Base-by-base conservation (phyloP, 2,888 invertebrate genomes). In the Caradrina kadenii region DNA sequence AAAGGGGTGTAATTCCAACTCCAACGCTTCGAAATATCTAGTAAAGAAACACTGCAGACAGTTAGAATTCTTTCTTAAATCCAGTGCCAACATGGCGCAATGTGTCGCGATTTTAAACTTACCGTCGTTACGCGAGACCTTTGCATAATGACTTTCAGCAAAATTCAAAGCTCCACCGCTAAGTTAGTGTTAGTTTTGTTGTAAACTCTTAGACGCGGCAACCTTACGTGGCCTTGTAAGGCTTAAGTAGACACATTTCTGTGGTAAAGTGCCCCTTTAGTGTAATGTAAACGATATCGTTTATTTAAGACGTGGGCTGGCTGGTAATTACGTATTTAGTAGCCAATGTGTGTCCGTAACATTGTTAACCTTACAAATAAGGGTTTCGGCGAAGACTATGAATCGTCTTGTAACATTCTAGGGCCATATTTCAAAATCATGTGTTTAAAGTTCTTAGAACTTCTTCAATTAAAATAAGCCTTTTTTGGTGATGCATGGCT, bases 81-180 rank as follows among this genome's bases (percentile, higher is more conserved):
- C 52, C 53, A 31, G 35, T 53, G 54, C 7, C 55, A 19, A 39
- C 35, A 49, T 55, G 53, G 49, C 63, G 52, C 74, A 70, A 81
- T 85, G 73, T 82, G 84, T 79, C 76, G 65, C 82, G 80, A 83
- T 86, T 86, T 86, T 82, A 80, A 86, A 87, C 79, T 83, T 79
- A 79, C 71, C 72, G 72, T 79, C 70, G 73, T 81, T 84, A 78
- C 73, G 76, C 76, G 70, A 77, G 69, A 78, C 82, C 82, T 85
- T 86, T 85, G 85, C 87, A 86, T 89, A 88, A 89, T 84, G 81
- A 83, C 82, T 82, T 70, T 69, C 76, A 60, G 69, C 71, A 76
- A 83, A 84, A 85, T 85, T 82, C 81, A 69, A 78, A 81, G 79
- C 76, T 76, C 48, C 63, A 17, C 54, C 60, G n/a, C 53, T 52